Percentiles rank a stretch among this genome's conserved stretches.
Conservation (phyloP, 2,888 invertebrate species). For the Anorthoa munda region DNA sequence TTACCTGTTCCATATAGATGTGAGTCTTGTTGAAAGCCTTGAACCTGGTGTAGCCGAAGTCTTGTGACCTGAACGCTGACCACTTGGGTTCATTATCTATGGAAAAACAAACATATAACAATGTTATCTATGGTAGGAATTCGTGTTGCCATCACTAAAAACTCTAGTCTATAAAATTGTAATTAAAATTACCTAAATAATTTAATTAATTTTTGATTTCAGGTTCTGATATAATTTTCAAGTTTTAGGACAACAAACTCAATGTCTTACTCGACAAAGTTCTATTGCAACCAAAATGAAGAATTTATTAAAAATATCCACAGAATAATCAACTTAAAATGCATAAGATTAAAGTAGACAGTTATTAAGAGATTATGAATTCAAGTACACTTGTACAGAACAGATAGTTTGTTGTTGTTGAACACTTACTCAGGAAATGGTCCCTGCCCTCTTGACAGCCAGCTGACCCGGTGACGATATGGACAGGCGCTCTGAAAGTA, state of each 20-base stretch:
- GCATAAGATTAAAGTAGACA: not conserved
- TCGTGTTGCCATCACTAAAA: not conserved
- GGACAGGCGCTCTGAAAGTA: conserved; percentile 95
- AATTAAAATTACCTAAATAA: not conserved
- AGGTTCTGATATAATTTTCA: not conserved
- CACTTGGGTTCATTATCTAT: conserved; percentile 91
- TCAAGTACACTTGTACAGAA: not conserved
- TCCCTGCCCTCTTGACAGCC: conserved; percentile 93
- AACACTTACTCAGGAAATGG: conserved; percentile 91
- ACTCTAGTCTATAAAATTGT: not conserved
- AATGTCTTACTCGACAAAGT: too few relatives aligned
- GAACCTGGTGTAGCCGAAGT: conserved; percentile 98
- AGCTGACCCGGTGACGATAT: conserved; percentile 92
- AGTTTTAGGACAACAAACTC: not conserved
- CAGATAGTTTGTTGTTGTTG: not conserved
- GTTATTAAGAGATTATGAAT: not conserved
- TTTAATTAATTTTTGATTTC: not conserved
- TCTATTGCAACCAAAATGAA: too few relatives aligned
- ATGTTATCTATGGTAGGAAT: too few relatives aligned
- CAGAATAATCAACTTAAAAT: not conserved
- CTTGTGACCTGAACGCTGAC: conserved; percentile 93
- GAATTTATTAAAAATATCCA: not conserved
- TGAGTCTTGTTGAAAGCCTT: conserved; percentile 96
- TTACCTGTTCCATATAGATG: conserved; percentile 96
- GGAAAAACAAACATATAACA: not conserved